Base-by-base conservation (phyloP, 2,113 vertebrate genomes). In the Seriola rivoliana region DNA sequence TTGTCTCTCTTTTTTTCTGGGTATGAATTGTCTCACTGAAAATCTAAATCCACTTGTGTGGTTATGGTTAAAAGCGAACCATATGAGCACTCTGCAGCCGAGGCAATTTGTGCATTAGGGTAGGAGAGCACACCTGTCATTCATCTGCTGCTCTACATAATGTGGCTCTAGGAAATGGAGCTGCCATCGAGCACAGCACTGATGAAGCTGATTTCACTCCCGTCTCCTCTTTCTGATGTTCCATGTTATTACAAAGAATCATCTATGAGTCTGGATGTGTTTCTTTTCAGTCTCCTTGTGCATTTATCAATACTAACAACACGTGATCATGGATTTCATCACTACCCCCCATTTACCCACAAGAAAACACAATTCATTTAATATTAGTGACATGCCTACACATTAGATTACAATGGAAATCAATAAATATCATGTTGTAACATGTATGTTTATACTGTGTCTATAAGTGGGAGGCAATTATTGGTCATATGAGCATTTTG, bases 91-190 rank as follows among this genome's bases (percentile, higher is more conserved):
- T 57, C 40, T 29, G 52, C 21, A 89, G 54, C 60, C 4, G 1
- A 57, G 57, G 79, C 25, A 77, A 78, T 82, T 75, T 78, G 52
- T 54, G 67, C 77, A 81, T 74, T 77, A 72, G 48, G 17, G 40
- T 55, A 52, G 32, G 12, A 71, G 62, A 81, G 44, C 62, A 8
- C 69, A 77, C 59, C 76, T 82, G 59, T 84, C 78, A 88, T 82
- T 87, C 46, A 80, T 64, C 74, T 85, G 64, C 82, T 66, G 11
- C 21, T 59, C 59, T 23, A 75, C 38, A 78, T 59, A 66, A 85
- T 78, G 67, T 34, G 57, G 32, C 21, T 55, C 34, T 17, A n/a
- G 70, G 8, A 59, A 44, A 60, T 63, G 40, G 63, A 44, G 50
- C 19, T 36, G 71, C 78, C 64, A 69, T 85, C 17, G 66, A 73